These are phyloP conservation scores for Phaethornis superciliosus DNA, from an alignment of 2,113 vertebrate species.

Conservation along the genomic window DNA sequence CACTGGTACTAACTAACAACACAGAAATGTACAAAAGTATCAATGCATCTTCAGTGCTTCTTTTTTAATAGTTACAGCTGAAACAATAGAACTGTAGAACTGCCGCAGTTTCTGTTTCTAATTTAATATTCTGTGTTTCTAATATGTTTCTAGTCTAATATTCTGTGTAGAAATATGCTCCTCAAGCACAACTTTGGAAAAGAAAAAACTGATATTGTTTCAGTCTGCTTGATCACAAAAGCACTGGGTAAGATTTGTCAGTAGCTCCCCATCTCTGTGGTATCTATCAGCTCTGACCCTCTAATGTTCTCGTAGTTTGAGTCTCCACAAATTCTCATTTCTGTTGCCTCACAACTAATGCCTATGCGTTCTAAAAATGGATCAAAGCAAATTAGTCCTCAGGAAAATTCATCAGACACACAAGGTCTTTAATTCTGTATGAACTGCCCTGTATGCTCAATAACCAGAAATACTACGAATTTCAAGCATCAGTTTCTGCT, in stretches of 20 bases:
- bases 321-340: background rate
- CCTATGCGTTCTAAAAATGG: background rate
- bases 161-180: background rate
- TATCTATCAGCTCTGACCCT: background rate
- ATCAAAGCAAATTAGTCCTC: background rate
- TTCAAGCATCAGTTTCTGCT: background rate
- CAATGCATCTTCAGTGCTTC: background rate
- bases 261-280: background rate
- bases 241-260: background rate
- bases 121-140: background rate
- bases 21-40: background rate
- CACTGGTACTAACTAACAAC: conserved; percentile 14
- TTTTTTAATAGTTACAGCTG: background rate
- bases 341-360: background rate
- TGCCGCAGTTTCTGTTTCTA: background rate
- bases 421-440: background rate
- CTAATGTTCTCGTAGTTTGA: fast-evolving
- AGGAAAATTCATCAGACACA: background rate
- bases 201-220: background rate
- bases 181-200: background rate
- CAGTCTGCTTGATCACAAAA: background rate
- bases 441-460: background rate
- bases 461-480: background rate
- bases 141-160: background rate
- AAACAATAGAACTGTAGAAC: background rate